These are phyloP conservation scores for Sciurus niger DNA, from an alignment of 2,113 vertebrate species.

Conservation along the genomic window DNA sequence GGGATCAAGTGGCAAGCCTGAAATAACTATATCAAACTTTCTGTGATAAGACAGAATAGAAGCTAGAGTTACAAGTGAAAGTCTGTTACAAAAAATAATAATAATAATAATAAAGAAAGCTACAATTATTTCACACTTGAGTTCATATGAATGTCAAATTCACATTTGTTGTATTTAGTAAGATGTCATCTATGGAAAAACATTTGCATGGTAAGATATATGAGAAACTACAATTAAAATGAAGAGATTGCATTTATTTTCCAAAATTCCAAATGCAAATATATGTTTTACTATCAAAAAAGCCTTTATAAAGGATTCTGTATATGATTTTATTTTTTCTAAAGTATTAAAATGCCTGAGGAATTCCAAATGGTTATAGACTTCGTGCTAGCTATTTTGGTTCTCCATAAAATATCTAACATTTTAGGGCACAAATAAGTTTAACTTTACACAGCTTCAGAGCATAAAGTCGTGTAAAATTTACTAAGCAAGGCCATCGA, in stretches of 20 bases:
- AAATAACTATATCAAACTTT: conserved; percentile 47
- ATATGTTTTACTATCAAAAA: conserved; percentile 36
- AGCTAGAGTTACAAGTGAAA: conserved; percentile 10
- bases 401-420: conserved; percentile 83
- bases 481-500: conserved; percentile 84
- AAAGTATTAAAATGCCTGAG: conserved; percentile 45
- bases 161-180: conserved; percentile 42
- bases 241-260: conserved; percentile 10
- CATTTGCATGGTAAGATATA: background rate
- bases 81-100: conserved; percentile 5
- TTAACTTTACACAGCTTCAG: conserved; percentile 86
- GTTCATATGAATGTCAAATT: conserved; percentile 55
- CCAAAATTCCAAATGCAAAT: conserved; percentile 28
- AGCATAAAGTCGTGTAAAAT: conserved; percentile 86
- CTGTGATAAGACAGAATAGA: background rate
- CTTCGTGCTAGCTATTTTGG: conserved; percentile 79
- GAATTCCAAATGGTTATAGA: conserved; percentile 69
- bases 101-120: background rate
- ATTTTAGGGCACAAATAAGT: conserved; percentile 81
- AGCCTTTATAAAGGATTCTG: background rate
- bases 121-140: conserved; percentile 42
- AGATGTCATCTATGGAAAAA: background rate
- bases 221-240: conserved; percentile 66
- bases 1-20: background rate
- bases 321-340: background rate